A percentile compares a stretch with the other conserved stretches of the same genome.
phyloP scores from a whole-genome alignment of 2,113 vertebrate genomes.

The Dermatemys mawii region DNA sequence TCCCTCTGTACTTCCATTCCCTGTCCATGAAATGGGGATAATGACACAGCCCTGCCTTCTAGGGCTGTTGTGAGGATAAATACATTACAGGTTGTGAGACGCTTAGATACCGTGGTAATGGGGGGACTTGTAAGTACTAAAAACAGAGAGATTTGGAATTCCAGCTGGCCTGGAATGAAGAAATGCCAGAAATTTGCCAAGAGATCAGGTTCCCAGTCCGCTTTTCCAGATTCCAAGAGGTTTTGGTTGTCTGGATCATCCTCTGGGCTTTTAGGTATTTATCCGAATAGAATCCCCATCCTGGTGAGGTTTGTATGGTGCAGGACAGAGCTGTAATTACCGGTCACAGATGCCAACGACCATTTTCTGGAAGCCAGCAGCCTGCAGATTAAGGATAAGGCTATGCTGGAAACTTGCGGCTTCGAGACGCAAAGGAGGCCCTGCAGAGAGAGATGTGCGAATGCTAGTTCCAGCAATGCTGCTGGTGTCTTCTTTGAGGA shows the following conservation, averaged over 20 bases:
- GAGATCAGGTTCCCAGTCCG: not conserved
- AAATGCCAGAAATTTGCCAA: not conserved
- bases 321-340: not conserved
- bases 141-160: not conserved
- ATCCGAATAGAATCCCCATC: not conserved
- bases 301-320: not conserved
- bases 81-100: not conserved
- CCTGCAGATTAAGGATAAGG: no score
- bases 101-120: not conserved
- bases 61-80: not conserved
- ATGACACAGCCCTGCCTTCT: no score
- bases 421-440: not conserved
- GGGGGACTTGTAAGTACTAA: not conserved
- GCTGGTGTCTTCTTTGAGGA: not conserved
- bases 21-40: not conserved
- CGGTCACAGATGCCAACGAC: not conserved
- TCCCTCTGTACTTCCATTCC: not conserved
- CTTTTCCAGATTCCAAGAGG: not conserved
- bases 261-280: not conserved
- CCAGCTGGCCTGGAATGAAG: not conserved
- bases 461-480: not conserved
- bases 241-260: not conserved
- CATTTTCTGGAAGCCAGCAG: not conserved
- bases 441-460: not conserved
- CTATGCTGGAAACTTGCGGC: not conserved